Base-by-base conservation (phyloP, 2,888 invertebrate species). In the Trichopria drosophilae region DNA sequence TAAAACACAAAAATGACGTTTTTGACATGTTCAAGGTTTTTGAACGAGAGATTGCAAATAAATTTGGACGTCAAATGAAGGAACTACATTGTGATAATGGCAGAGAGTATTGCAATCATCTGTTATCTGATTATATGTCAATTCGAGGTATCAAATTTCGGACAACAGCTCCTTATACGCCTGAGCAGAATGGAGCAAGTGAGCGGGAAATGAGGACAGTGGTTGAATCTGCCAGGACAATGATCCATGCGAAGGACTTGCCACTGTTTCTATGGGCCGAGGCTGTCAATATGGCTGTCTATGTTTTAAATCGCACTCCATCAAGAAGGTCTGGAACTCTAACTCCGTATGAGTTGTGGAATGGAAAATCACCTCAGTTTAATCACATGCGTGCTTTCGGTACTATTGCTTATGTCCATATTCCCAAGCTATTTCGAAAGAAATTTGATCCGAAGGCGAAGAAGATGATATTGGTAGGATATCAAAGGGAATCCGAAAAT, bases 341-440 rank as follows among this genome's bases (percentile, higher is more conserved):
- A 9, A 56, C 64, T 2, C 49, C 59, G 6, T 62, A 42, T 24
- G 62, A 64, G 46, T 36, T 36, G 9, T 64, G 59, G 59, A 57
- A 39, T 2, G 50, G 54, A 4, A 61, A 47, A 19, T 58, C 57
- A 32, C 57, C 62, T 4, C 5, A 49, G 3, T 10, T 62, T 1
- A 16, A 20, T 6, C 60, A 62, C 20, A 13, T 62, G 16, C 46
- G 45, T 10, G 22, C 53, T 9, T 63, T 59, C 32, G 59, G 61
- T n/a, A 35, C 55, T 3, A 37, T 15, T 6, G 58, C 58, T 5
- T 63, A 51, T 26, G 42, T 46, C 2, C 55, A 58, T 19, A 32
- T 60, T 3, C 58, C 58, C 3, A 51, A 58, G 20, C 53, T 49
- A 43, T 53, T 54, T 36, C 53, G n/a, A n/a, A n/a, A n/a, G n/a